Conservation (phyloP, 2,888 invertebrate species). For the Heliconius erato region DNA sequence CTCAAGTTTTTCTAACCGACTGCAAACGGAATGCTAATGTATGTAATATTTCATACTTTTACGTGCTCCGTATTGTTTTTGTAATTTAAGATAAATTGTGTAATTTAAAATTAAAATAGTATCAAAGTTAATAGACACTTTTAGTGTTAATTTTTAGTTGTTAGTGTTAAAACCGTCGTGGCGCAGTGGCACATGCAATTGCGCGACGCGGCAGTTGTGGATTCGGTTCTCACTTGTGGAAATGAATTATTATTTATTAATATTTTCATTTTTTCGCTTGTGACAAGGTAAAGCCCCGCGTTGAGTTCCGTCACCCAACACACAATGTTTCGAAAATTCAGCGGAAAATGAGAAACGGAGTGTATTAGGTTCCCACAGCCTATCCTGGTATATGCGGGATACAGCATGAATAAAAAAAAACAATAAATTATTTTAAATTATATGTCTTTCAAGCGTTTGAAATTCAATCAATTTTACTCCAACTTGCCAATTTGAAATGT, state of each 20-base stretch:
- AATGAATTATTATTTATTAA: neutral
- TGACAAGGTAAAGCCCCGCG: neutral
- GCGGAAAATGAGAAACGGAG: neutral
- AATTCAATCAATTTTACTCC: conserved; percentile 2
- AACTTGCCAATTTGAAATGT: conserved; percentile 34
- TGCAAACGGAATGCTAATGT: neutral
- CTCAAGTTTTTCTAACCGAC: neutral
- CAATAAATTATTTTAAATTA: neutral
- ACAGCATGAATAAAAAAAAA: too few relatives aligned
- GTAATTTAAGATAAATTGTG: neutral
- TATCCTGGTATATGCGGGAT: neutral
- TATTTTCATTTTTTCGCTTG: neutral
- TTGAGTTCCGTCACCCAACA: neutral
- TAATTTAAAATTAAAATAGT: too few relatives aligned
- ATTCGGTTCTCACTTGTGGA: neutral
- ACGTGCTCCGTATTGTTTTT: neutral
- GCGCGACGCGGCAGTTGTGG: neutral
- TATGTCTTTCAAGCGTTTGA: neutral
- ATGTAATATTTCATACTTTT: neutral
- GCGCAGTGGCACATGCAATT: neutral
- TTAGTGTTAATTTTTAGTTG: too few relatives aligned
- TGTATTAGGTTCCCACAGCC: neutral
- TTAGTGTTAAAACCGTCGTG: neutral
- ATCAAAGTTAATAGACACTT: too few relatives aligned
- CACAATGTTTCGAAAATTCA: neutral